phyloP scores from a whole-genome alignment of 2,888 invertebrate species.

The Cryptocephalus moraei region DNA sequence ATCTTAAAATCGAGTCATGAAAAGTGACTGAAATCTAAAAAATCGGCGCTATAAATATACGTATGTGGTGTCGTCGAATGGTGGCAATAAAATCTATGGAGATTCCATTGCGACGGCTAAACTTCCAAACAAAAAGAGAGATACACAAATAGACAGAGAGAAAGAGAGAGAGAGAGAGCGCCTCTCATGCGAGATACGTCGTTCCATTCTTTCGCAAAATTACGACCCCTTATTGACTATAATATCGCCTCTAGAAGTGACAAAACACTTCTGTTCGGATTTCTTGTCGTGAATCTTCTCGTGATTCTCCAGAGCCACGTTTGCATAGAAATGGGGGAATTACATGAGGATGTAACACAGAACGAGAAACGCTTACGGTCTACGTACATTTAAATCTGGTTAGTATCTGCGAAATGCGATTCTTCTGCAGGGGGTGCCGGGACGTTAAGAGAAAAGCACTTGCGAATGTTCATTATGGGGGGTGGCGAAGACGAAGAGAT shows the following conservation, averaged over 20 bases:
- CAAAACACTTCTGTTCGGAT: conserved; percentile 27
- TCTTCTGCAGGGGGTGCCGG: conserved; percentile 4
- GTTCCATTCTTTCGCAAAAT: too few relatives aligned
- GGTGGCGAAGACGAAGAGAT: too few relatives aligned
- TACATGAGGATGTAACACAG: conserved; percentile 29
- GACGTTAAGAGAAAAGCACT: conserved; percentile 9
- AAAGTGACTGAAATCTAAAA: too few relatives aligned
- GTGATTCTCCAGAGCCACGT: conserved; percentile 42
- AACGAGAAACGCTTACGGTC: conserved; percentile 11
- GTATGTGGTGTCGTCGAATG: too few relatives aligned
- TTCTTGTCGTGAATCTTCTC: conserved; percentile 11
- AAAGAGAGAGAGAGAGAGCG: too few relatives aligned
- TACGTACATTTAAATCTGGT: conserved; percentile 21
- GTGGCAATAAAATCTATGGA: too few relatives aligned
- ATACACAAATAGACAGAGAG: too few relatives aligned
- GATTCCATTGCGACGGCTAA: too few relatives aligned
- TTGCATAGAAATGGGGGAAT: conserved; percentile 47
- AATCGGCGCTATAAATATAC: too few relatives aligned
- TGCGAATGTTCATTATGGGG: conserved; percentile 9
- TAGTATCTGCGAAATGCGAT: conserved; percentile 16
- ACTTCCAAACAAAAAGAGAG: too few relatives aligned
- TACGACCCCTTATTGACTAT: background rate
- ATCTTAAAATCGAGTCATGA: too few relatives aligned
- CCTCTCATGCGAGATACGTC: too few relatives aligned
- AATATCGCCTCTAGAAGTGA: conserved; percentile 16